These are phyloP conservation scores for Rhingia campestris DNA, from an alignment of 2,888 invertebrate genomes.

Conservation along the genomic window DNA sequence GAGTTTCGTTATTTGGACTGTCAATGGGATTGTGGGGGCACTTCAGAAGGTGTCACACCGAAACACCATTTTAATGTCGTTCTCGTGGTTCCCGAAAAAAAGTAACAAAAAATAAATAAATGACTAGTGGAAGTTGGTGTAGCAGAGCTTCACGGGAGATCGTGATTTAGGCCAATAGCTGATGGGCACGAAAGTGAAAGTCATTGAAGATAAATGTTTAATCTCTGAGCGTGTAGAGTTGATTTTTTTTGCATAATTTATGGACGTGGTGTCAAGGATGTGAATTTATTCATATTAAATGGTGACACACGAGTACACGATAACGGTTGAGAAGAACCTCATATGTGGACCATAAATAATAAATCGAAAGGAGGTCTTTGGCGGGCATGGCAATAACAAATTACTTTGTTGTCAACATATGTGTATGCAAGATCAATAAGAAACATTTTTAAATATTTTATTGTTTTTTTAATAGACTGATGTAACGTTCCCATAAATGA, in stretches of 20 bases:
- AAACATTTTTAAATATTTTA: no score
- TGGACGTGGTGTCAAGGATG: slow-evolving; percentile 8
- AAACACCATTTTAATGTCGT: slow-evolving; percentile 69
- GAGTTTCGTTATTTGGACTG: slow-evolving; percentile 52
- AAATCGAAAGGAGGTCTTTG: not conserved
- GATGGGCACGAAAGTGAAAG: slow-evolving; percentile 69
- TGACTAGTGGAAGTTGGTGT: slow-evolving; percentile 7
- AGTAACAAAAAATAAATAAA: slow-evolving; percentile 12
- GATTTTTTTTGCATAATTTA: slow-evolving; percentile 27
- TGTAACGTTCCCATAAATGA: no score
- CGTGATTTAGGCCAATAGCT: slow-evolving; percentile 64
- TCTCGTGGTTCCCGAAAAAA: slow-evolving; percentile 10
- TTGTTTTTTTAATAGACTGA: no score
- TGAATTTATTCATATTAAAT: not conserved
- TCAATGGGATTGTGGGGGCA: slow-evolving; percentile 46
- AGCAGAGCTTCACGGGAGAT: slow-evolving; percentile 26
- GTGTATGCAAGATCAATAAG: no score
- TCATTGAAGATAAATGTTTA: slow-evolving; percentile 59
- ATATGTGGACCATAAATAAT: not conserved
- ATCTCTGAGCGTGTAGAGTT: slow-evolving; percentile 23
- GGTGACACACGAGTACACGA: not conserved
- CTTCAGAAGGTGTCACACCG: slow-evolving; percentile 56
- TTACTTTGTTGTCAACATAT: no score
- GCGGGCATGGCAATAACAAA: no score
- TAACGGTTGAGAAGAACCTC: not conserved